Evolutionary conservation across 92 coral and sea anemone species (phyloP).

Genomic region (Phenganax subtilis): DNA sequence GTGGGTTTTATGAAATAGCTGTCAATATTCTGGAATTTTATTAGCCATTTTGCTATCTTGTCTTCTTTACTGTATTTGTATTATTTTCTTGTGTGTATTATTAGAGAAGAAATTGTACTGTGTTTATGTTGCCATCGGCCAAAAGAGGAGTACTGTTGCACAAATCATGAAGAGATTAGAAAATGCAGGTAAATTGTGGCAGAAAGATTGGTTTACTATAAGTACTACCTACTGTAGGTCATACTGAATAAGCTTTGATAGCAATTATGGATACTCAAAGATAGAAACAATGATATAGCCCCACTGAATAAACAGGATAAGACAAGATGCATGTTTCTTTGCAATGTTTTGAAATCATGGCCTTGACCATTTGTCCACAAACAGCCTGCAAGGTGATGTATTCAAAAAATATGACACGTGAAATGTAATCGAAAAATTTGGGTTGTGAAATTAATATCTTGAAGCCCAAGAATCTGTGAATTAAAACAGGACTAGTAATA

Average conservation of each 20-base stretch:
- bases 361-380: too few species aligned
- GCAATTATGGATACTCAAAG: neutral
- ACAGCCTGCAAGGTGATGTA: too few species aligned
- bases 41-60: neutral
- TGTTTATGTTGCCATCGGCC: conserved; percentile 99
- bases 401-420: too few species aligned
- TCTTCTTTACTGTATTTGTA: neutral
- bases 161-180: conserved; percentile 86
- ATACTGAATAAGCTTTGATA: neutral
- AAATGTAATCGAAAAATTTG: neutral
- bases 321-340: too few species aligned
- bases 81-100: neutral
- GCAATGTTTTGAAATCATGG: too few species aligned
- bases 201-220: neutral
- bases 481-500: too few species aligned
- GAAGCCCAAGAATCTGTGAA: neutral
- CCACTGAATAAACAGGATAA: too few species aligned
- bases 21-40: neutral
- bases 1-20: conserved; percentile 52
- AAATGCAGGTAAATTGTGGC: conserved; percentile 70
- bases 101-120: conserved; percentile 97
- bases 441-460: neutral
- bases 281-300: too few species aligned
- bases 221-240: neutral
- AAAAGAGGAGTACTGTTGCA: conserved; percentile 99